Base-by-base conservation (phyloP, 2,888 invertebrate genomes). In the Leptura quadrifasciata region DNA sequence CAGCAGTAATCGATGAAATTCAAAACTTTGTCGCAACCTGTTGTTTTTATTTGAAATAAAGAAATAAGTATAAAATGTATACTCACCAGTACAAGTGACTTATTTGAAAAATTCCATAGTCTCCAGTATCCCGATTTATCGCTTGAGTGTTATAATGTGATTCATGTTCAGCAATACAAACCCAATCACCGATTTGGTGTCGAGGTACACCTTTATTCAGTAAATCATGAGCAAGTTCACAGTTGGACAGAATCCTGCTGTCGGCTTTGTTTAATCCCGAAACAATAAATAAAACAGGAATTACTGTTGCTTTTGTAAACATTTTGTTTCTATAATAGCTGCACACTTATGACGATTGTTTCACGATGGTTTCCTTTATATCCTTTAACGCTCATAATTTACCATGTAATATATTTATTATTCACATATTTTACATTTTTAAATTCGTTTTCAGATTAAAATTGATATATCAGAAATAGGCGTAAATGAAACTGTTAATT, bases 181-280 rank as follows among this genome's bases (percentile, higher is more conserved):
- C 78, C 81, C 81, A 82, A 10, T 76, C 78, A 10, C 76, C 76
- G 24, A 89, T 74, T 39, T 82, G 77, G 20, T 76, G 73, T 60
- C 75, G 86, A 86, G 47, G 87, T 94, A 94, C 91, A 94, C 9
- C 91, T 94, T 91, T 39, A 12, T 60, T 54, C 24, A 55, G 52
- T 58, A 82, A 65, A 4, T 64, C 35, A 21, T 65, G 64, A 18
- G 81, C 82, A 31, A 83, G 79, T 63, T 83, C 83, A 72, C 83
- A 83, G 58, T 77, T 76, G 5, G 69, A 60, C 52, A 74, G 82
- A 63, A 81, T 68, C 58, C 75, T 79, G 0, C 72, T 65, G 24
- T 60, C 9, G n/a, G 15, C 27, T 12, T 27, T 21, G 2, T n/a
- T 27, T 21, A 60, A 39, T 15, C 39, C 39, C 39, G 1, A 39